Base-by-base conservation (phyloP, 2,113 vertebrate genomes). In the Agapornis roseicollis region DNA sequence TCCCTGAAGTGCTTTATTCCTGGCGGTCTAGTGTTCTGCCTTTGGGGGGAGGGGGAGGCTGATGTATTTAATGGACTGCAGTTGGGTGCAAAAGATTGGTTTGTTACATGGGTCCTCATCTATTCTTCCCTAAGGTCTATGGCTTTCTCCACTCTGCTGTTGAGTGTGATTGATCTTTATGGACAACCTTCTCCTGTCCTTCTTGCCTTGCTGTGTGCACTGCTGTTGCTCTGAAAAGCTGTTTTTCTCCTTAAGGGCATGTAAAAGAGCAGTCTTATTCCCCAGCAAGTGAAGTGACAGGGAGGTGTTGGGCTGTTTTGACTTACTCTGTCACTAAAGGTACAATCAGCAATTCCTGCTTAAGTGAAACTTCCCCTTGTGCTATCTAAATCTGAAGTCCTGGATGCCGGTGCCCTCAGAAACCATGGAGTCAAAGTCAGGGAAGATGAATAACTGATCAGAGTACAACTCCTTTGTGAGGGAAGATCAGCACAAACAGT, bases 41-140 rank as follows among this genome's bases (percentile, higher is more conserved):
- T 76, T 35, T 23, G 17, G 2, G 20, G 20, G 4, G 1, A 1
- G 10, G 6, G 7, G 5, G 8, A 14, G 14, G 33, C 61, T 71
- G 35, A 23, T 77, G 11, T 29, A 15, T 77, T 86, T 39, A 50
- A 13, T 24, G 29, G 25, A 6, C 41, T 64, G n/a, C 41, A 41
- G 55, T 22, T 70, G 37, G 31, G 39, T 84, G 81, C n/a, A 46
- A 33, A 50, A 70, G 33, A 23, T 42, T 0, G 1, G 2, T 71
- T 83, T 88, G 27, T 69, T 87, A 50, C 35, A 2, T 25, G 41
- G 14, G 5, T 88, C 52, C 28, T 83, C 41, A 35, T 52, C 27
- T 92, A 14, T 9, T 83, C 39, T 86, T 88, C 53, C 25, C n/a
- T 44, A 33, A 60, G 7, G 7, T 37, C 47, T 50, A 1, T 44